Conservation (phyloP, 2,888 invertebrate genomes). For the Hyppa rectilinea region DNA sequence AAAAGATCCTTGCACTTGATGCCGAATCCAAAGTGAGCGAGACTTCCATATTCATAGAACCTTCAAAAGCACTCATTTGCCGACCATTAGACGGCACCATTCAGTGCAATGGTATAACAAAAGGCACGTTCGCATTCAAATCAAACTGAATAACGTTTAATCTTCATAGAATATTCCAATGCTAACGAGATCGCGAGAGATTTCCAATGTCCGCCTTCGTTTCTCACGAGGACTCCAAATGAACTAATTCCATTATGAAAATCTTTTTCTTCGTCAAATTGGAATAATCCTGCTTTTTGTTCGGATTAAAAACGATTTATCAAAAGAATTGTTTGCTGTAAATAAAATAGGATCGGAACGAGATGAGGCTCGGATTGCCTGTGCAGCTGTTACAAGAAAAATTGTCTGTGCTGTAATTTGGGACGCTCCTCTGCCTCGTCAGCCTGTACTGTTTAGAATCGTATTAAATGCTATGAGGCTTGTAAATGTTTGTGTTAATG, state of each 20-base stretch:
- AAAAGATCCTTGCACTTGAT: slow-evolving; percentile 39
- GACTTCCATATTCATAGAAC: slow-evolving; percentile 60
- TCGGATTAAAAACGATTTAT: slow-evolving; percentile 75
- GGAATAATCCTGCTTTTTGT: slow-evolving; percentile 72
- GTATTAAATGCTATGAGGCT: slow-evolving; percentile 47
- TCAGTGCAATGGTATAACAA: slow-evolving; percentile 66
- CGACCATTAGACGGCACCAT: slow-evolving; percentile 65
- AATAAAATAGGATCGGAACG: slow-evolving; percentile 68
- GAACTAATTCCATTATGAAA: slow-evolving; percentile 73
- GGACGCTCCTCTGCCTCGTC: slow-evolving; percentile 21
- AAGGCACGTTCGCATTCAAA: slow-evolving; percentile 65
- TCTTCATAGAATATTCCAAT: slow-evolving; percentile 71
- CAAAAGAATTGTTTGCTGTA: slow-evolving; percentile 71
- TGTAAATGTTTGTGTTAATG: slow-evolving; percentile 59
- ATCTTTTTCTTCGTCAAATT: slow-evolving; percentile 68
- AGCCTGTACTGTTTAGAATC: slow-evolving; percentile 38
- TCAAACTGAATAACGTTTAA: slow-evolving; percentile 68
- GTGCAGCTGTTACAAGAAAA: slow-evolving; percentile 70
- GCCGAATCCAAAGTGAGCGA: slow-evolving; percentile 46
- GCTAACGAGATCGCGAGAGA: slow-evolving; percentile 69
- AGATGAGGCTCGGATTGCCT: slow-evolving; percentile 60
- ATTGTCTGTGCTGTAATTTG: slow-evolving; percentile 57
- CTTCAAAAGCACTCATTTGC: slow-evolving; percentile 61
- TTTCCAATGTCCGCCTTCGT: slow-evolving; percentile 63
- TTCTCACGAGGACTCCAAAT: slow-evolving; percentile 60